phyloP scores from a whole-genome alignment of 2,113 vertebrate genomes.

The Neogobius melanostomus region DNA sequence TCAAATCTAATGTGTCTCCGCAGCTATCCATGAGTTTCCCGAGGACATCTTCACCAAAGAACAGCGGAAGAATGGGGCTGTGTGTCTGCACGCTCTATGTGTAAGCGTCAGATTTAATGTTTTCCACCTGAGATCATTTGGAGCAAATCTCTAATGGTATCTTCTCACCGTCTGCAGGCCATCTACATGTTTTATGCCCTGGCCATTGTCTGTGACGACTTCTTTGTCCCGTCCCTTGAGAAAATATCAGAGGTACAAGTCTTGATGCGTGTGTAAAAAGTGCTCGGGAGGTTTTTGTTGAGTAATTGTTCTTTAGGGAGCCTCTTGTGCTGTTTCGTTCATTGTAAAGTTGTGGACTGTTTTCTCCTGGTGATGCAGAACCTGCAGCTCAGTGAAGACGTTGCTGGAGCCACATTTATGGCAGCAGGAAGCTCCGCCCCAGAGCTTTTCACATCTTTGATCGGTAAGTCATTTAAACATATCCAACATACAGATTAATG shows the following conservation, averaged over 20 bases:
- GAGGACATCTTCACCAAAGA: slow-evolving; percentile 79
- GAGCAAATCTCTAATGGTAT: neutral
- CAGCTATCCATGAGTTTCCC: slow-evolving; percentile 81
- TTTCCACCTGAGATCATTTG: neutral
- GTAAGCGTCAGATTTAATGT: slow-evolving; percentile 60
- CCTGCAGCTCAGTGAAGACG: slow-evolving; percentile 80
- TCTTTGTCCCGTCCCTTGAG: slow-evolving; percentile 81
- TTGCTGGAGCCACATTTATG: slow-evolving; percentile 81
- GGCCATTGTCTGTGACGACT: slow-evolving; percentile 80
- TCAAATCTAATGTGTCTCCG: neutral
- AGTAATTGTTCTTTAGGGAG: too few relatives aligned
- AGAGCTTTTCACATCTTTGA: slow-evolving; percentile 81
- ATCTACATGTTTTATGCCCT: slow-evolving; percentile 84
- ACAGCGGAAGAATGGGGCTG: slow-evolving; percentile 72
- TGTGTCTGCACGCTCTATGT: slow-evolving; percentile 76
- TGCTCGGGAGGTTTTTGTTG: too few relatives aligned
- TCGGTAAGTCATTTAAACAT: slow-evolving; percentile 59
- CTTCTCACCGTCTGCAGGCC: slow-evolving; percentile 56
- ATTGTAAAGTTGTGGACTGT: neutral
- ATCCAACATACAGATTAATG: too few relatives aligned
- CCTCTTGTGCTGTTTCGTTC: neutral
- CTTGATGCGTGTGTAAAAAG: neutral
- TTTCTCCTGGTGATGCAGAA: slow-evolving; percentile 60
- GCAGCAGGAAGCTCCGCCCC: slow-evolving; percentile 81
- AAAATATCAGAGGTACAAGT: slow-evolving; percentile 80